Evolutionary conservation across 2,888 invertebrate species (phyloP).

Genomic region (Sericinus montela): DNA sequence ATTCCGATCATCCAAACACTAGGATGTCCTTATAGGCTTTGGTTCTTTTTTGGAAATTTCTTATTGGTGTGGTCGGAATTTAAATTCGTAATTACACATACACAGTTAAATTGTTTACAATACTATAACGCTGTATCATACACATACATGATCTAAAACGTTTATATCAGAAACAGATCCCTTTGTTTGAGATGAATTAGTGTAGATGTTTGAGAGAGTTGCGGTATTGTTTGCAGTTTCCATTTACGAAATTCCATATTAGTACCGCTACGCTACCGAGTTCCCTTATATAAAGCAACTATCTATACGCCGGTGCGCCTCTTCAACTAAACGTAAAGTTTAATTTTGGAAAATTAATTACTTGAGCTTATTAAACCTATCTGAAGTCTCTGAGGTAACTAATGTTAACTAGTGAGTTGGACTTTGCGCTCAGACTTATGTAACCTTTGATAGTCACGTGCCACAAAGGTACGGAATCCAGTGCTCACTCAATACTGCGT

Average conservation of each 20-base stretch:
- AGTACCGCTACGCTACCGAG: not conserved
- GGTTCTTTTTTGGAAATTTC: too few relatives aligned
- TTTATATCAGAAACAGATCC: constrained; percentile 2
- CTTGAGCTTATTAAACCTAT: not conserved
- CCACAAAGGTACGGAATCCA: too few relatives aligned
- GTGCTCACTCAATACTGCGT: too few relatives aligned
- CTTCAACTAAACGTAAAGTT: not conserved
- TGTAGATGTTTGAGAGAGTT: constrained; percentile 6
- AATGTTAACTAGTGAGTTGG: too few relatives aligned
- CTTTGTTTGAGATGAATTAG: constrained; percentile 11
- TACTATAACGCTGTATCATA: too few relatives aligned
- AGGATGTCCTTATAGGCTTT: too few relatives aligned
- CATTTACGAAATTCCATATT: constrained; percentile 8
- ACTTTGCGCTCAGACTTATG: not conserved
- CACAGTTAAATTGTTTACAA: too few relatives aligned
- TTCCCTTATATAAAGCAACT: not conserved
- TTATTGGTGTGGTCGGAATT: too few relatives aligned
- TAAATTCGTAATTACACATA: too few relatives aligned
- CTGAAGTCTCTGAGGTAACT: not conserved
- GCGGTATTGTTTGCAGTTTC: constrained; percentile 15
- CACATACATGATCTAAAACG: not conserved
- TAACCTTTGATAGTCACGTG: not conserved
- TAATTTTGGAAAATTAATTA: not conserved
- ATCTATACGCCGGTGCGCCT: not conserved
- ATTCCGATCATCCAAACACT: too few relatives aligned